A percentile compares a stretch with the other conserved stretches of the same genome.
Conservation (phyloP, 2,888 invertebrate species). For the Hecatera dysodea region DNA sequence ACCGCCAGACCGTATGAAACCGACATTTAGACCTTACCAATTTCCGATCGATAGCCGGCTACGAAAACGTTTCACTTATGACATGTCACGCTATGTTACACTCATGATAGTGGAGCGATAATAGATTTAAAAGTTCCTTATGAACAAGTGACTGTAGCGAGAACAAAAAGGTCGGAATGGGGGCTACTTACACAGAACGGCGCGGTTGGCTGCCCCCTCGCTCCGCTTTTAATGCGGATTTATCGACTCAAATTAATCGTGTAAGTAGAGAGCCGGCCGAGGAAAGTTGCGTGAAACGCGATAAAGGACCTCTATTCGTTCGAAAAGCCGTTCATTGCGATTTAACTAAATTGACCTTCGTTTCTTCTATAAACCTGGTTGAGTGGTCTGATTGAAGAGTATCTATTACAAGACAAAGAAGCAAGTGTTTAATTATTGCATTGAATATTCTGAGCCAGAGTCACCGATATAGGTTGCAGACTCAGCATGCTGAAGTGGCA, state of each 20-base stretch:
- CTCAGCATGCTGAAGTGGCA: conserved; percentile 23
- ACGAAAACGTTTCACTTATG: conserved; percentile 72
- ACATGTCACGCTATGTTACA: conserved; percentile 70
- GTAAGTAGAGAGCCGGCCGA: conserved; percentile 86
- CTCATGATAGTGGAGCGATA: conserved; percentile 67
- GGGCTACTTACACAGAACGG: conserved; percentile 83
- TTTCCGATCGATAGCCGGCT: conserved; percentile 77
- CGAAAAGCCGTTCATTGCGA: conserved; percentile 80
- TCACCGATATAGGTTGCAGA: conserved; percentile 8
- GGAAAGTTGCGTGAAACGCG: conserved; percentile 88
- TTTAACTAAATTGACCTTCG: conserved; percentile 81
- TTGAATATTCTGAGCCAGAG: conserved; percentile 28
- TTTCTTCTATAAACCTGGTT: conserved; percentile 70
- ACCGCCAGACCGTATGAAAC: conserved; percentile 71
- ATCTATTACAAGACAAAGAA: conserved; percentile 3
- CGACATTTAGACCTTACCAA: conserved; percentile 75
- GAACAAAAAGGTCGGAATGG: conserved; percentile 85
- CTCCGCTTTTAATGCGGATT: conserved; percentile 89
- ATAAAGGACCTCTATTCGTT: conserved; percentile 84
- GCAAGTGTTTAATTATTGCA: conserved; percentile 18
- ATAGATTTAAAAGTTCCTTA: conserved; percentile 79
- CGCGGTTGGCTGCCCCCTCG: conserved; percentile 85
- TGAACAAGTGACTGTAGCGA: conserved; percentile 72
- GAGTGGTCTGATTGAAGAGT: conserved; percentile 50
- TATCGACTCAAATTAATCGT: conserved; percentile 91